phyloP scores from a whole-genome alignment of 2,113 vertebrate genomes.

The Dasyornis broadbenti region DNA sequence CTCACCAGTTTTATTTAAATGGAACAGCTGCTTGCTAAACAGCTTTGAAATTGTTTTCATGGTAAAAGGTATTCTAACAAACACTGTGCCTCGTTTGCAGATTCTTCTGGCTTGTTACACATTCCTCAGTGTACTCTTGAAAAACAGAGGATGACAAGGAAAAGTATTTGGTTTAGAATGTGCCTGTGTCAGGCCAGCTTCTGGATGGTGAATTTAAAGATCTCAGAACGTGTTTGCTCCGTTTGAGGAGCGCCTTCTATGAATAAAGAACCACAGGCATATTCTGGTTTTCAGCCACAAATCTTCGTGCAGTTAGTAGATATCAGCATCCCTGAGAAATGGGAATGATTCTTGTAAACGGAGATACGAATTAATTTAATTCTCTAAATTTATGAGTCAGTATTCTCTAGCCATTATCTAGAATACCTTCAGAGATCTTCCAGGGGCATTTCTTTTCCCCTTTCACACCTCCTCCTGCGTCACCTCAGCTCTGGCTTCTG shows the following conservation, averaged over 20 bases:
- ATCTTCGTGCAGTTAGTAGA: neutral
- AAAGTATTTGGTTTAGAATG: neutral
- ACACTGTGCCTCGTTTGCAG: neutral
- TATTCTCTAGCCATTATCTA: neutral
- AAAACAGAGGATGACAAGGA: neutral
- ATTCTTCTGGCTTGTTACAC: neutral
- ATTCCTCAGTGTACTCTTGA: neutral
- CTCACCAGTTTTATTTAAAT: neutral
- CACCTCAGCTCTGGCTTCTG: neutral
- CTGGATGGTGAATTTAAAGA: neutral
- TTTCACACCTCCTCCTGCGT: neutral
- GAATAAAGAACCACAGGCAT: neutral
- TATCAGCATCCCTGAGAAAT: neutral
- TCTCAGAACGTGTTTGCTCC: neutral
- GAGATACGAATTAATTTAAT: neutral
- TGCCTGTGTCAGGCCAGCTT: neutral
- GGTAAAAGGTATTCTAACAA: neutral
- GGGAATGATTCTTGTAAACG: neutral
- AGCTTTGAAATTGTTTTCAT: neutral
- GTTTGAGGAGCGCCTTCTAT: neutral
- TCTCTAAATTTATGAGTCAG: neutral
- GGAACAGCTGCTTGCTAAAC: neutral
- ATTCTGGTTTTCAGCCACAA: neutral
- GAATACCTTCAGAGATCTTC: neutral
- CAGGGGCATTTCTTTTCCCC: neutral